These are phyloP conservation scores for Muntiacus reevesi DNA, from an alignment of 2,113 vertebrate genomes.

Conservation along the genomic window DNA sequence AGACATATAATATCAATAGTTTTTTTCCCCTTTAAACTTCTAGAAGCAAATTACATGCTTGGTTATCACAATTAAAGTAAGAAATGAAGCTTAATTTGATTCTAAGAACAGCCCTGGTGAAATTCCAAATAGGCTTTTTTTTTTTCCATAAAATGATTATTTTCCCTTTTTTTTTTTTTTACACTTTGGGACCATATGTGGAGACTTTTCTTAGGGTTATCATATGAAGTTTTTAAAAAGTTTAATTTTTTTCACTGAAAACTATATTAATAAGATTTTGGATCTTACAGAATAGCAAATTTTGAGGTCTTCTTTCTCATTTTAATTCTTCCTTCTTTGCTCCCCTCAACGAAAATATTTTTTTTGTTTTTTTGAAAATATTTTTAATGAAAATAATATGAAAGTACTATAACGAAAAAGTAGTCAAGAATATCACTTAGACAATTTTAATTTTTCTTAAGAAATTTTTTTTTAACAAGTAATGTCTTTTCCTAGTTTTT, in stretches of 20 bases:
- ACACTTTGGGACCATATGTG: neutral
- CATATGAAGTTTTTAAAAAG: neutral
- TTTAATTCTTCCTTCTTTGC: neutral
- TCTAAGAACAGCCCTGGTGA: neutral
- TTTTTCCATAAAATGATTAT: neutral
- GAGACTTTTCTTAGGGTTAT: constrained; percentile 31
- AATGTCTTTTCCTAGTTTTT: neutral
- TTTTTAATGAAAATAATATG: constrained; percentile 31
- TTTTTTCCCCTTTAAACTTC: constrained; percentile 58
- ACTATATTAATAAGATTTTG: neutral
- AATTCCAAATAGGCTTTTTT: neutral
- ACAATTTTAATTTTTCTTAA: neutral
- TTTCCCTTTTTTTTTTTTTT: neutral
- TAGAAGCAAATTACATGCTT: constrained; percentile 50
- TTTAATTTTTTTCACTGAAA: neutral
- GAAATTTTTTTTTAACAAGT: neutral
- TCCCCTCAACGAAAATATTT: neutral
- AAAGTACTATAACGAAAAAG: neutral
- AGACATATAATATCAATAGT: neutral
- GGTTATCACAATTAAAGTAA: neutral
- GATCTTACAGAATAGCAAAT: neutral
- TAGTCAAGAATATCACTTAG: neutral
- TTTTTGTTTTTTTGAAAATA: constrained; percentile 1
- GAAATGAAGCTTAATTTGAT: neutral
- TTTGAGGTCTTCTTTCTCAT: neutral